Evolutionary conservation across 2,113 vertebrate genomes (phyloP), one percentile per base, ranked within the genome.

Genomic region (Calonectris borealis): DNA sequence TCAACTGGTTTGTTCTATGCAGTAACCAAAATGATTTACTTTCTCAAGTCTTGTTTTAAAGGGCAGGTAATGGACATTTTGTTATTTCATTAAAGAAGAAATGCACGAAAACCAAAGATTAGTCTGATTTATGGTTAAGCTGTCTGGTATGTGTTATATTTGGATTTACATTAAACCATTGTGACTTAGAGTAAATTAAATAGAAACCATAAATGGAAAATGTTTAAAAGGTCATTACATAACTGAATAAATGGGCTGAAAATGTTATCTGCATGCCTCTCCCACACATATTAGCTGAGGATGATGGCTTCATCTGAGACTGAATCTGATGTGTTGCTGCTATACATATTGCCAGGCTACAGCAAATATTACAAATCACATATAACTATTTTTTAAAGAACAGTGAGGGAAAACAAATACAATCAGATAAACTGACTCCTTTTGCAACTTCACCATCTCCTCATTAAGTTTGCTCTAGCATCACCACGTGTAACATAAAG

Each of bases 311-410:
- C 83, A 78, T 70, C 77, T 62, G 51, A 95, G 88, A 83, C 55
- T 86, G 79, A 88, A 66, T 78, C 80, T 91, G 58, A 66, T 73
- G 80, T 88, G 62, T 86, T 92, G 52, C 91, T 8, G 1, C 77
- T 91, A 78, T 78, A 36, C 6, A 4, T 38, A 72, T 80, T 92
- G 70, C 82, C 85, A 93, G n/a, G 61, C 60, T 94, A 70, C 46
- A 86, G 68, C n/a, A 96, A 94, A 83, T 94, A 84, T 70, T 91
- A 55, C 77, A 94, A 81, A 92, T 75, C 60, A 76, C 22, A 32
- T 51, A 38, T 76, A 82, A 87, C 93, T 88, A 38, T 77, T 91
- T 95, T 91, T 76, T 81, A 36, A 94, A 82, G 73, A 90, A 51
- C 36, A 40, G 21, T 8, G 20, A 65, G 31, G 46, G 79, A 86